Conservation (phyloP, 2,888 invertebrate genomes). For the Teleiodes luculella region DNA sequence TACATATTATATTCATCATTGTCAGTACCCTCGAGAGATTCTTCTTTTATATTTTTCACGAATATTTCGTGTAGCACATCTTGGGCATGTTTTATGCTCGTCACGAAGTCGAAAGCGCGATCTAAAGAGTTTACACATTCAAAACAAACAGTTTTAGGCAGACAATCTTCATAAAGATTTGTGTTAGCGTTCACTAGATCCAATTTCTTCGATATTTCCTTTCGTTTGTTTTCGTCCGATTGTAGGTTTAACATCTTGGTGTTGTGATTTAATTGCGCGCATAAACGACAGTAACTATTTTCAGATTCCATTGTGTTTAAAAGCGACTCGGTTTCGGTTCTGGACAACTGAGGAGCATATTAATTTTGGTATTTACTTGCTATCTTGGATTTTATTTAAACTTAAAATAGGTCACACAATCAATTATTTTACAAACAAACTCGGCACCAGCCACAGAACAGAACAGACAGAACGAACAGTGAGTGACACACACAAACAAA, state of each 20-base stretch:
- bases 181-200: slow-evolving; percentile 39
- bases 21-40: slow-evolving; percentile 19
- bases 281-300: slow-evolving; percentile 43
- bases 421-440: no score
- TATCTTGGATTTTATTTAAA: no score
- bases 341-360: no score
- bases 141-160: slow-evolving; percentile 53
- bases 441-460: no score
- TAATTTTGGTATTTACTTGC: no score
- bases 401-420: no score
- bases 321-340: no score
- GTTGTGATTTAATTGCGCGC: slow-evolving; percentile 44
- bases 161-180: slow-evolving; percentile 35
- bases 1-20: slow-evolving; percentile 26
- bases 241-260: slow-evolving; percentile 42
- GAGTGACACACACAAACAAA: no score
- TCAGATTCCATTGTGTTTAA: slow-evolving; percentile 32
- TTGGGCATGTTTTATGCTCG: slow-evolving; percentile 48
- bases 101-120: slow-evolving; percentile 47
- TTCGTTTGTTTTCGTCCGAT: slow-evolving; percentile 30
- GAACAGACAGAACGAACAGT: no score
- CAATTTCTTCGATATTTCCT: slow-evolving; percentile 43
- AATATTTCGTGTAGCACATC: slow-evolving; percentile 33
- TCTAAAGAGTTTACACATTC: slow-evolving; percentile 44
- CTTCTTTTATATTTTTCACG: slow-evolving; percentile 38